Percentiles rank a stretch among this genome's conserved stretches.
Evolutionary conservation across 1,140 invertebrate genomes (phyloP).

Genomic region (Tetranychus urticae): DNA sequence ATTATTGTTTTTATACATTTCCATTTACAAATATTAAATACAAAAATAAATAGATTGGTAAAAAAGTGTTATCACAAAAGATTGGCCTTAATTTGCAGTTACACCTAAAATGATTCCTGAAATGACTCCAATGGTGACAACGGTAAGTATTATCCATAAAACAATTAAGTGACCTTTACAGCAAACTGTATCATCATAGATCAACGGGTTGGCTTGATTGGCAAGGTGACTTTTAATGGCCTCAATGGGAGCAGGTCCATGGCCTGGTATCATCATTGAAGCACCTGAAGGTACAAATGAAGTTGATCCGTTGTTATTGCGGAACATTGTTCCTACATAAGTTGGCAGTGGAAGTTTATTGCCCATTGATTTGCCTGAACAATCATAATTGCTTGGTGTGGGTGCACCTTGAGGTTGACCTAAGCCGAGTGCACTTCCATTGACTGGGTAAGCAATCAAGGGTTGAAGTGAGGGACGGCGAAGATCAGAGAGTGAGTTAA

Average conservation of each 20-base stretch:
- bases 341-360: background rate
- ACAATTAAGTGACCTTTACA: slow-evolving; percentile 18
- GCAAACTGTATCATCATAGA: slow-evolving; percentile 10
- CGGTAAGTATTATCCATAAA: slow-evolving; percentile 18
- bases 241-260: background rate
- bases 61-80: too few relatives aligned
- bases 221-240: background rate
- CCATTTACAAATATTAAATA: too few relatives aligned
- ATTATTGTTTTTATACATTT: too few relatives aligned
- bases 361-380: background rate
- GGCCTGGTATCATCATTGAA: background rate
- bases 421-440: too few relatives aligned
- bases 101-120: slow-evolving; percentile 17
- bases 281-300: background rate
- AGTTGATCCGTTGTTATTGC: background rate
- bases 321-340: background rate
- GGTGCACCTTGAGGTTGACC: background rate
- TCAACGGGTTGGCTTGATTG: background rate
- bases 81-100: slow-evolving; percentile 5
- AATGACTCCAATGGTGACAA: slow-evolving; percentile 18
- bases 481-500: background rate
- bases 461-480: background rate
- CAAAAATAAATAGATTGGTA: too few relatives aligned
- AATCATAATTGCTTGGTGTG: too few relatives aligned
- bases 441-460: too few relatives aligned